Conservation (phyloP, 1,140 invertebrate genomes). For the Habropoda laboriosa region DNA sequence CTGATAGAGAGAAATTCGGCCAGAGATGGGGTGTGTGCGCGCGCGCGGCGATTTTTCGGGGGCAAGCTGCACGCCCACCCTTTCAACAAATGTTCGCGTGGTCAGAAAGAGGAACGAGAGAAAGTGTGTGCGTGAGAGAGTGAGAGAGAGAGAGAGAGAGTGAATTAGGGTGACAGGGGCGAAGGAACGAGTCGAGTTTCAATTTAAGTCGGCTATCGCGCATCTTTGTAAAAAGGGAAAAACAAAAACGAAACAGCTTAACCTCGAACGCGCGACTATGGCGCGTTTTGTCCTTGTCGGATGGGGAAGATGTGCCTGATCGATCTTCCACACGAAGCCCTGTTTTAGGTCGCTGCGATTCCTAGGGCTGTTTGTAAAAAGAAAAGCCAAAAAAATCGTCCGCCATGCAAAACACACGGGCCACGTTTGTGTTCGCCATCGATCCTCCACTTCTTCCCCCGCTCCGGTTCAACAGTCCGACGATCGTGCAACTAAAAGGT, state of each 20-base stretch:
- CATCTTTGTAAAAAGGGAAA: not conserved
- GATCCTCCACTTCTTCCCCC: not conserved
- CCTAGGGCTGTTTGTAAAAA: not conserved
- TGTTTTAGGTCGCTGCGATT: not conserved
- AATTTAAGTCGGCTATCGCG: not conserved
- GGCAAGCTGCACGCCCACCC: conserved; percentile 51
- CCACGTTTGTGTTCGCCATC: not conserved
- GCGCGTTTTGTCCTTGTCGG: not conserved
- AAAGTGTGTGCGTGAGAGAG: not conserved
- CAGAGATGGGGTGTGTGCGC: conserved; percentile 41
- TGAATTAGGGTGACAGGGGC: not conserved
- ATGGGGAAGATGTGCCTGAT: not conserved
- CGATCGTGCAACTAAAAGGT: not conserved
- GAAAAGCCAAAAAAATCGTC: not conserved
- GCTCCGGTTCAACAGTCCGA: not conserved
- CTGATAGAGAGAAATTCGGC: conserved; percentile 72
- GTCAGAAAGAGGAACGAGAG: too few species aligned
- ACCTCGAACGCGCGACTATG: conserved; percentile 46
- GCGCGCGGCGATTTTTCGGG: conserved; percentile 18
- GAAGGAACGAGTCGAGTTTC: conserved; percentile 18
- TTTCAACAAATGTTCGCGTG: conserved; percentile 10
- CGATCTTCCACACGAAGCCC: not conserved
- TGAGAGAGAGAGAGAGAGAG: not conserved
- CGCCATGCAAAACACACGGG: not conserved
- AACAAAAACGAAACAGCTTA: not conserved